Evolutionary conservation across 2,113 vertebrate species (phyloP), one percentile per base, ranked within the genome.

Genomic region (Indicator maculatus): DNA sequence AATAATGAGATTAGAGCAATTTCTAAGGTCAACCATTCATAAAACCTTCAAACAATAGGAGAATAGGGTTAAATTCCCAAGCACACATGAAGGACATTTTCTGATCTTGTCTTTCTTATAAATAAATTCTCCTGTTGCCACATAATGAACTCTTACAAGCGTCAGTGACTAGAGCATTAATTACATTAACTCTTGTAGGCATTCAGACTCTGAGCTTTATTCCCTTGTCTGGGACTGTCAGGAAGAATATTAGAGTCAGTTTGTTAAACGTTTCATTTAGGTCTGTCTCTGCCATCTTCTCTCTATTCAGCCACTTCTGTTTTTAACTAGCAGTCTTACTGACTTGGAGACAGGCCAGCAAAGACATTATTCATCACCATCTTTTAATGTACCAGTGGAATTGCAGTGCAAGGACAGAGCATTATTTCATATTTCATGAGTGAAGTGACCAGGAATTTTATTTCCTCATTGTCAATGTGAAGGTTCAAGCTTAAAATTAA

Each of bases 171-270:
- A 77, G 13, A 72, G 44, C 56, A 90, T 93, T 95, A 91, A 95
- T 88, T 83, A 53, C 75, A 67, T 91, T 88, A 93, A 86, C 36
- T 83, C 44, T 85, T 73, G 14, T 83, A 71, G 38, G 19, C 65
- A 81, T 80, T 93, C 39, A 75, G 31, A 93, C 52, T 88, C 84
- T 81, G 86, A 89, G 26, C 33, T 85, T 73, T 85, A 95, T 86
- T 93, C 76, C 79, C 85, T 78, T 11, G 16, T 67, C 66, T 84
- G 30, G 7, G 26, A 67, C 24, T 93, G 85, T 95, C 91, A 88
- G 16, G 50, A 58, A 81, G 38, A 91, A 89, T 91, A 71, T 88
- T 61, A 61, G 28, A 77, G 58, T 58, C 64, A 71, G 26, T 83
- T 89, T 73, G 33, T 88, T 83, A 92, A 83, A 86, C 0, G 0